Evolutionary conservation across 2,797 vertebrate genomes (phyloP).

Genomic region (Chaetodon trifasciatus): DNA sequence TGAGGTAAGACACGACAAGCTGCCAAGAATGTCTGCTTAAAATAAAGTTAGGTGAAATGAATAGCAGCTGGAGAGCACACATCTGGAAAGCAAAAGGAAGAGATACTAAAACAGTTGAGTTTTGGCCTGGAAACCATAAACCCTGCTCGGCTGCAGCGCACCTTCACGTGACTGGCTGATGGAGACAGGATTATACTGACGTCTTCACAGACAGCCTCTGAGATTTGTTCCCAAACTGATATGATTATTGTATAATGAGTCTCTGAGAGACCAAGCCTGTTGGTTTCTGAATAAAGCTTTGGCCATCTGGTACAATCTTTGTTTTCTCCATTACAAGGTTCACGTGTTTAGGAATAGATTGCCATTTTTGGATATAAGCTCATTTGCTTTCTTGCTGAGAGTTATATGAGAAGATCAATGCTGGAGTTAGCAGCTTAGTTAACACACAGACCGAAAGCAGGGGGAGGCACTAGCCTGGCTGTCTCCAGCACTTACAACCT

Average conservation of each 20-base stretch:
- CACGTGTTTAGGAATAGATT: slow-evolving; percentile 11
- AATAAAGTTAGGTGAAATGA: slow-evolving; percentile 66
- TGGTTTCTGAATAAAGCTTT: slow-evolving; percentile 47
- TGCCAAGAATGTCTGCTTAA: slow-evolving; percentile 71
- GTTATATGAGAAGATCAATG: slow-evolving; percentile 6
- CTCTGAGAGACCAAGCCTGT: slow-evolving; percentile 44
- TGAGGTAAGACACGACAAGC: slow-evolving; percentile 62
- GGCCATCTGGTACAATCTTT: slow-evolving; percentile 24
- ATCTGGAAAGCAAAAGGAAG: slow-evolving; percentile 69
- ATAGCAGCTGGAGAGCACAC: slow-evolving; percentile 70
- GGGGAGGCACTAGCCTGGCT: not conserved
- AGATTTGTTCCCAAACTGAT: slow-evolving; percentile 56
- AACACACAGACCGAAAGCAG: not conserved
- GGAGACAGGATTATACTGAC: slow-evolving; percentile 53
- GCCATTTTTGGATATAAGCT: not conserved
- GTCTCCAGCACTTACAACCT: not conserved
- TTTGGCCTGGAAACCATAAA: slow-evolving; percentile 39
- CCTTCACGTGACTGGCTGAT: slow-evolving; percentile 35
- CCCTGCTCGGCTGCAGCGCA: slow-evolving; percentile 20
- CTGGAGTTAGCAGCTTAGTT: not conserved
- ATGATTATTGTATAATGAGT: slow-evolving; percentile 58
- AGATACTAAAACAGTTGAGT: slow-evolving; percentile 48
- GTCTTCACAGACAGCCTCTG: slow-evolving; percentile 57
- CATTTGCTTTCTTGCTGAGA: not conserved
- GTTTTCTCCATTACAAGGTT: slow-evolving; percentile 45